Evolutionary conservation across 64 coral and sea anemone species (phyloP).

Genomic region (Anthopleura sola): DNA sequence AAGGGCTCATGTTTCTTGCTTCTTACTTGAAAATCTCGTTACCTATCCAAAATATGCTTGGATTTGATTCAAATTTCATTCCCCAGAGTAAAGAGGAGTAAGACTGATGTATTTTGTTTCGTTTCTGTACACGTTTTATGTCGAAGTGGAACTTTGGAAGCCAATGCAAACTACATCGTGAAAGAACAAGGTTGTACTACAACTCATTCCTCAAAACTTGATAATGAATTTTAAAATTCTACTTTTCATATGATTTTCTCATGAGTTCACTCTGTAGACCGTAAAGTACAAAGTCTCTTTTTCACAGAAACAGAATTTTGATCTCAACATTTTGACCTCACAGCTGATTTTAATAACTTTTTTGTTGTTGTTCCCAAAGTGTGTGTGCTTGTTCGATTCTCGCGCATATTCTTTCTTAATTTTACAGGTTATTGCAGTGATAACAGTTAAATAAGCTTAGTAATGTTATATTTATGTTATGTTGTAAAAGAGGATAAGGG

Average conservation of each 20-base stretch:
- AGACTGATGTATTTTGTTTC: background rate
- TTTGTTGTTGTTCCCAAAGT: background rate
- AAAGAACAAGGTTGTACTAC: background rate
- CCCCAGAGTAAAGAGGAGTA: background rate
- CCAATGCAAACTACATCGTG: background rate
- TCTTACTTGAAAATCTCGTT: background rate
- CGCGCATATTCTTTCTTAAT: too few species aligned
- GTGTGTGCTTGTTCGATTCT: background rate
- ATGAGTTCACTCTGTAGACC: background rate
- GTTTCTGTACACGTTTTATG: background rate
- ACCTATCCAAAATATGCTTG: background rate
- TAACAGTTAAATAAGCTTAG: background rate
- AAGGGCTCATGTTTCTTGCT: constrained; percentile 5
- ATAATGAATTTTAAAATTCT: background rate
- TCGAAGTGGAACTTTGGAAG: background rate
- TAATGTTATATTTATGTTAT: background rate
- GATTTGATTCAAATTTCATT: background rate
- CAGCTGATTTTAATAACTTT: background rate
- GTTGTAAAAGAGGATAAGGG: background rate
- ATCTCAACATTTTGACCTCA: background rate
- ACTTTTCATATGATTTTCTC: background rate
- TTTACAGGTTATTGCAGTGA: too few species aligned
- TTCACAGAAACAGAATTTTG: background rate
- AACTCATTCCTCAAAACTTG: background rate
- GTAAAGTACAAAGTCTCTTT: background rate